phyloP scores from a whole-genome alignment of 2,797 vertebrate genomes.

The Myripristis murdjan region DNA sequence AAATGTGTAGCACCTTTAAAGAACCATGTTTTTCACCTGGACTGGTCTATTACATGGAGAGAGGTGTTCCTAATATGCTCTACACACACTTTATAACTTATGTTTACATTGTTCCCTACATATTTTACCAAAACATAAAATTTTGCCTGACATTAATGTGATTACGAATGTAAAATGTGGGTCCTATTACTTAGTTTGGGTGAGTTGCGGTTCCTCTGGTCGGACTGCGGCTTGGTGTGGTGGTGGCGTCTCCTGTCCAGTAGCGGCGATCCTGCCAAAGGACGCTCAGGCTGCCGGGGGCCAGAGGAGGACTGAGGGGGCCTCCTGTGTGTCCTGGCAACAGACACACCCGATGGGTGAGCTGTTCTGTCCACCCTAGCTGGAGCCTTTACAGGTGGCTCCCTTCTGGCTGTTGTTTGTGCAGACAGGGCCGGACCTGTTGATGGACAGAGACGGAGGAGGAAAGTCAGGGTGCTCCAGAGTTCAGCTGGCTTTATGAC shows the following conservation, averaged over 20 bases:
- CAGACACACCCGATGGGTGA: conserved; percentile 73
- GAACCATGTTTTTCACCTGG: too few species aligned
- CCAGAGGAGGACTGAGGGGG: conserved; percentile 89
- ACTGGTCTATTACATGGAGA: too few species aligned
- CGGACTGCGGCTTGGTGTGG: conserved; percentile 87
- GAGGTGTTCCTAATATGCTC: too few species aligned
- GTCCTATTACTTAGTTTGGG: conserved; percentile 90
- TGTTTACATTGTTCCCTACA: not conserved
- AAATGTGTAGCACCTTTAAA: too few species aligned
- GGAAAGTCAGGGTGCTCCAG: conserved; percentile 20
- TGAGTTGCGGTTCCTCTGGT: conserved; percentile 88
- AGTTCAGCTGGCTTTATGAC: conserved; percentile 31
- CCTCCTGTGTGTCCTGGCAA: conserved; percentile 83
- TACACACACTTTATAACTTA: too few species aligned
- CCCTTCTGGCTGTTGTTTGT: conserved; percentile 48
- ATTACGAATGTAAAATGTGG: conserved; percentile 6
- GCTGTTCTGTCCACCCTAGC: conserved; percentile 81
- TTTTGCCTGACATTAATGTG: conserved; percentile 7
- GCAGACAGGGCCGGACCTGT: conserved; percentile 62
- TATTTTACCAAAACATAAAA: not conserved
- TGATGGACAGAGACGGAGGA: conserved; percentile 17
- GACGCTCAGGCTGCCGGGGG: conserved; percentile 86
- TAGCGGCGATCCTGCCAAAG: conserved; percentile 73
- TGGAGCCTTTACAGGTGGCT: conserved; percentile 58
- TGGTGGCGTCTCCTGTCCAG: conserved; percentile 86